Base-by-base conservation (phyloP, 2,113 vertebrate species). In the Xiphias gladius region DNA sequence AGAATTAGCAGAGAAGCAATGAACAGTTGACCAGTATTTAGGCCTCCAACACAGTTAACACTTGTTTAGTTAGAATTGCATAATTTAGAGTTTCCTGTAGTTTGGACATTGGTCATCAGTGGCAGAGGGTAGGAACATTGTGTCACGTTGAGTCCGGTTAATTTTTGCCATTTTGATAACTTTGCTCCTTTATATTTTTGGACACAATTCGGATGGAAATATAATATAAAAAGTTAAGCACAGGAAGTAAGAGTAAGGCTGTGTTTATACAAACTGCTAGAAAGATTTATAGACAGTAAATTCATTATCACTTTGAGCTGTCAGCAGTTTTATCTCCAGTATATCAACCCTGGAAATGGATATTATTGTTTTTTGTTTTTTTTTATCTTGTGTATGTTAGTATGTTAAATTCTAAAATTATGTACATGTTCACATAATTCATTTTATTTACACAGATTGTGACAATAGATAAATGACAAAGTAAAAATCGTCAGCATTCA, bases 301-400 rank as follows among this genome's bases (percentile, higher is more conserved):
- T 82, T 4, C 70, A 52, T 32, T 16, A 73, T 79, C 91, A 89
- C 89, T 55, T 64, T 90, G 88, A 91, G 84, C 92, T 91, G 87
- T 92, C 79, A 77, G 83, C 74, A 77, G 12, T 78, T 77, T 71
- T 69, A 32, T 85, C 88, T 69, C 28, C 24, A 69, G n/a, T 30
- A 72, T 82, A 71, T 72, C 30, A 13, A 26, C 75, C 59, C 50
- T 30, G 50, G 20, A 69, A 16, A 55, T 28, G 58, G 72, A 61
- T 32, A 52, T 52, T 48, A 14, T 37, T 76, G 57, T 55, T 63
- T 43, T 41, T 65, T 30, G 57, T 13, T 46, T n/a, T n/a, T n/a
- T n/a, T n/a, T n/a, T n/a, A n/a, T n/a, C n/a, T n/a, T n/a, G n/a
- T n/a, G 30, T 17, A 41, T 64, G 13, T 41, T 54, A 55, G 58